Conservation (phyloP, 2,113 vertebrate genomes). For the Ornithorhynchus anatinus region DNA sequence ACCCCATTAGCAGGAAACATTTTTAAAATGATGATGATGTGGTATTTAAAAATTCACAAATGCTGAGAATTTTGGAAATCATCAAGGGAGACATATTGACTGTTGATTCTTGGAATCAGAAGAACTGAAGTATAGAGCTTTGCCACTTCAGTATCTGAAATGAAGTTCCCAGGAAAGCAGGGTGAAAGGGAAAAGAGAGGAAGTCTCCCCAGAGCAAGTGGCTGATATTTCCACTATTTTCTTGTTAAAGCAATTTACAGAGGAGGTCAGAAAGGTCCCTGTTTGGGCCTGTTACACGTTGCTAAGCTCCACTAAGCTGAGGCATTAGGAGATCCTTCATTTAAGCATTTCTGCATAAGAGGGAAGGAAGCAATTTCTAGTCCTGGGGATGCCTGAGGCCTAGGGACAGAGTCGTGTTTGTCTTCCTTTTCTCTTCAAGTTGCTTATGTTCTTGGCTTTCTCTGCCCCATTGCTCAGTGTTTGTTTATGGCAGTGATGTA, state of each 20-base stretch:
- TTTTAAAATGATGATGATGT: too few relatives aligned
- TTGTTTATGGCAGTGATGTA: conserved; percentile 71
- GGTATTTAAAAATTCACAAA: too few relatives aligned
- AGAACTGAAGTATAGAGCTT: too few relatives aligned
- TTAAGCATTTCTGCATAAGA: conserved; percentile 3
- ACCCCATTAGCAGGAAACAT: too few relatives aligned
- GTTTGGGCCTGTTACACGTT: conserved; percentile 40
- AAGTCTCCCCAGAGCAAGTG: not conserved
- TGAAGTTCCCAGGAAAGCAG: not conserved
- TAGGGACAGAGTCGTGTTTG: conserved; percentile 52
- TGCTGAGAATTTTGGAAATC: too few relatives aligned
- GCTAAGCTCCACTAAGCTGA: conserved; percentile 41
- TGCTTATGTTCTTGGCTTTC: conserved; percentile 8
- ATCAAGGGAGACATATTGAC: too few relatives aligned
- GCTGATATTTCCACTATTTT: conserved; percentile 5
- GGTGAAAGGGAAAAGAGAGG: not conserved
- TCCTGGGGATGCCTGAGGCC: conserved; percentile 69
- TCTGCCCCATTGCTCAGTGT: conserved; percentile 15
- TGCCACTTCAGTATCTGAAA: not conserved
- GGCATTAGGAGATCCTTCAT: conserved; percentile 29
- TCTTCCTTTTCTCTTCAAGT: conserved; percentile 33
- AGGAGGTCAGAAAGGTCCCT: conserved; percentile 24
- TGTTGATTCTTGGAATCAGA: too few relatives aligned
- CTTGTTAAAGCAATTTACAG: not conserved
- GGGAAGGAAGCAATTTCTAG: conserved; percentile 28